Evolutionary conservation across 2,113 vertebrate genomes (phyloP).

Genomic region (Notothenia coriiceps): DNA sequence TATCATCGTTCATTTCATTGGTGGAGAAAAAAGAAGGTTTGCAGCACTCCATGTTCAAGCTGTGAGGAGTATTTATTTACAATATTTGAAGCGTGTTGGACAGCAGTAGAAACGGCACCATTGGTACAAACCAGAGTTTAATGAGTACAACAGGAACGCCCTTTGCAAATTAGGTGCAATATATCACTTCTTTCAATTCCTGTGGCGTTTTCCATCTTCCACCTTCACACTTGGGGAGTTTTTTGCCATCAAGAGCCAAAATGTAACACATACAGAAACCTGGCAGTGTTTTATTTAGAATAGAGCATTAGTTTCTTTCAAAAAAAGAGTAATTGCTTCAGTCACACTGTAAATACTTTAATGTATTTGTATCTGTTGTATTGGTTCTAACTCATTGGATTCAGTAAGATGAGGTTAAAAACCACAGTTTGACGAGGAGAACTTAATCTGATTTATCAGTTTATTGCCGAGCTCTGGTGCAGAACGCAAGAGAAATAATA

Average conservation of each 20-base stretch:
- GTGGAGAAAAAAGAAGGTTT: constrained; percentile 49
- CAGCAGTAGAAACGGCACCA: constrained; percentile 67
- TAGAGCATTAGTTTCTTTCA: neutral
- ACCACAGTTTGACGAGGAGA: constrained; percentile 44
- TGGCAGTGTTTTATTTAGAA: constrained; percentile 4
- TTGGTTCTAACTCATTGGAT: neutral
- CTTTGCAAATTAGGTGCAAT: constrained; percentile 26
- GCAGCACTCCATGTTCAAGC: constrained; percentile 68
- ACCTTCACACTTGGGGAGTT: neutral
- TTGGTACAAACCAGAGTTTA: constrained; percentile 44
- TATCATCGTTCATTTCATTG: constrained; percentile 77
- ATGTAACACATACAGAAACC: neutral
- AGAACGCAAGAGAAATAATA: constrained; percentile 8
- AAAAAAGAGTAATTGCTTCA: neutral
- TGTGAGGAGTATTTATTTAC: constrained; percentile 79
- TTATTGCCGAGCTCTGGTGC: constrained; percentile 26
- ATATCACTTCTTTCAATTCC: neutral
- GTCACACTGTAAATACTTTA: constrained; percentile 1
- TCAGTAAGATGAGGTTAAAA: constrained; percentile 32
- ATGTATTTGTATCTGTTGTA: constrained; percentile 7
- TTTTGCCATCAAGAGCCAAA: neutral
- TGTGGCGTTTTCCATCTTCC: neutral
- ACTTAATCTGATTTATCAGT: constrained; percentile 54
- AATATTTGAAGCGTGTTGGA: constrained; percentile 59
- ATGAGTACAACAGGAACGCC: constrained; percentile 29